Evolutionary conservation across 2,888 invertebrate genomes (phyloP), one percentile per base, ranked within the genome.

Genomic region (Gibbula magus): DNA sequence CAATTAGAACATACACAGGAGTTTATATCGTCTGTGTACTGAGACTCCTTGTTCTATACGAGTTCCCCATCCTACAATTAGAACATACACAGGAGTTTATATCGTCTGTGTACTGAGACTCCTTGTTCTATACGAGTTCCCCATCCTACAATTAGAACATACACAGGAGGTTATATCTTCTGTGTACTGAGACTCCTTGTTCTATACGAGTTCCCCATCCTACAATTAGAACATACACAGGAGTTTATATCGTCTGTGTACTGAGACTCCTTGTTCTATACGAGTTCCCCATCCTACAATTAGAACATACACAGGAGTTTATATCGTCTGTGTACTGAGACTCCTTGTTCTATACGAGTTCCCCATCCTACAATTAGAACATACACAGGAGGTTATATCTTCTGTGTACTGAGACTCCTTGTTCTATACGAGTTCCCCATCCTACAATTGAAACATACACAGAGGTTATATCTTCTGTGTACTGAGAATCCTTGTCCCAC

Each of bases 51-150:
- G 51, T 93, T 91, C 95, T 95, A 95, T 0, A 92, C 90, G 80
- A 95, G 93, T 81, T 94, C 94, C 7, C 90, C 89, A 73, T 88
- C 87, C 88, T 89, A 81, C 16, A 13, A 10, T 45, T 10, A 45
- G 13, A 45, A 45, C 35, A 45, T 10, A 45, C 10, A 45, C 13
- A 45, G 35, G 7, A 3, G 3, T 35, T 5, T n/a, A n/a, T n/a
- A n/a, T n/a, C n/a, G n/a, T n/a, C n/a, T n/a, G n/a, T n/a, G n/a
- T n/a, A n/a, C 86, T 94, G 94, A 20, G 93, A 91, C 7, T 91
- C 89, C 79, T 94, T 94, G 51, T 93, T 91, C 95, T 95, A 95
- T 0, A 92, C 90, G 80, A 95, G 93, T 81, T 94, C 94, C 7
- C 90, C 89, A 73, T 88, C 87, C 88, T 89, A 81, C 16, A 13